Evolutionary conservation across 2,797 vertebrate genomes (phyloP).

Genomic region (Adrianichthys oophorus): DNA sequence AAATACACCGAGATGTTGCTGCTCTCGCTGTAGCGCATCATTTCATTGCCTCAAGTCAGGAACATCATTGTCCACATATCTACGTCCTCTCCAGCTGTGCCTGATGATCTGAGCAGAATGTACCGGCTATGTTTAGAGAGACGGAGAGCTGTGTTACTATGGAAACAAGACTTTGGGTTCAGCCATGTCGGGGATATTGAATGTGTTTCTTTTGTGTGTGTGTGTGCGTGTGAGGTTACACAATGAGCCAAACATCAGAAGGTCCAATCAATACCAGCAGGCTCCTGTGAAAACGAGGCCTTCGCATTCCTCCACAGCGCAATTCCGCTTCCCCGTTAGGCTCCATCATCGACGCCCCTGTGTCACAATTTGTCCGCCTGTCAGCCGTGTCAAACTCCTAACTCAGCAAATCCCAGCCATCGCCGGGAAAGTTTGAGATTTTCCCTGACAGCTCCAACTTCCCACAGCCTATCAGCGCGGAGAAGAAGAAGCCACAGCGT

Average conservation of each 20-base stretch:
- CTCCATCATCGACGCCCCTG: slow-evolving; percentile 26
- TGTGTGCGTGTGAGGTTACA: slow-evolving; percentile 43
- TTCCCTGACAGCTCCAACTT: slow-evolving; percentile 52
- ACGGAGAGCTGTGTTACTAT: slow-evolving; percentile 74
- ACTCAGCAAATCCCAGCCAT: slow-evolving; percentile 50
- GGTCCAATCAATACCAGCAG: slow-evolving; percentile 65
- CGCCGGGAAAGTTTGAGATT: slow-evolving; percentile 31
- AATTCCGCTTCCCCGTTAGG: slow-evolving; percentile 14
- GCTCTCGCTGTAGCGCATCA: slow-evolving; percentile 41
- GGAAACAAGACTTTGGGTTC: slow-evolving; percentile 77
- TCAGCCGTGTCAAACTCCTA: slow-evolving; percentile 46
- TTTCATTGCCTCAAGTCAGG: slow-evolving; percentile 56
- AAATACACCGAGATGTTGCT: slow-evolving; percentile 40
- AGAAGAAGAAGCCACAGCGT: slow-evolving; percentile 20
- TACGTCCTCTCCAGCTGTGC: slow-evolving; percentile 65
- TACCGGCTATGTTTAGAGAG: slow-evolving; percentile 70
- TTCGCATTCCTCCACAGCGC: slow-evolving; percentile 50
- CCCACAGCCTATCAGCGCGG: slow-evolving; percentile 40
- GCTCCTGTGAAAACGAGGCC: slow-evolving; percentile 49
- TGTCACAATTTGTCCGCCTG: slow-evolving; percentile 49
- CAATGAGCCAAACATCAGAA: slow-evolving; percentile 72
- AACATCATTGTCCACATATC: slow-evolving; percentile 62
- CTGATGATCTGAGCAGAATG: slow-evolving; percentile 70
- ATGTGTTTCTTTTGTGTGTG: slow-evolving; percentile 49
- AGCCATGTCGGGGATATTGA: slow-evolving; percentile 74